phyloP scores from a whole-genome alignment of 2,797 vertebrate genomes.

The Harpagifer antarcticus region DNA sequence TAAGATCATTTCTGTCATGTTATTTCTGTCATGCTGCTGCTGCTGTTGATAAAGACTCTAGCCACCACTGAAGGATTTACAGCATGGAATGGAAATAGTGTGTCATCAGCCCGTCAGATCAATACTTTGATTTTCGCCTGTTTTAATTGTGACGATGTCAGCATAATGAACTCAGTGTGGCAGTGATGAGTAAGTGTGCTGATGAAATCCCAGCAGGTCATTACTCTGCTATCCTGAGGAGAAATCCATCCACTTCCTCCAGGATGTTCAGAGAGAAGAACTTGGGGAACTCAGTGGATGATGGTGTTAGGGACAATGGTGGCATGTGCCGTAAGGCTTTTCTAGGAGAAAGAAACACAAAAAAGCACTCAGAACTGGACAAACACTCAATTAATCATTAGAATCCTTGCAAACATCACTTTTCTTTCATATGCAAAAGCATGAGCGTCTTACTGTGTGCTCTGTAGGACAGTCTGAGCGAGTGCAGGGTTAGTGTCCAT shows the following conservation, averaged over 20 bases:
- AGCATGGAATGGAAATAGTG: constrained; percentile 6
- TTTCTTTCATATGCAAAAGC: background rate
- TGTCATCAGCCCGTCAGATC: constrained; percentile 5
- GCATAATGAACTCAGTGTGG: constrained; percentile 30
- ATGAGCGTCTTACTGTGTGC: constrained; percentile 89
- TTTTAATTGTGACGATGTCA: constrained; percentile 40
- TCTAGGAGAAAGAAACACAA: constrained; percentile 74
- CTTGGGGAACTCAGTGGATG: constrained; percentile 93
- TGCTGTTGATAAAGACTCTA: background rate
- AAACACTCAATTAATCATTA: background rate
- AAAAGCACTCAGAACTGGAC: constrained; percentile 11
- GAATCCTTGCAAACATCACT: background rate
- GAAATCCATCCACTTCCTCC: constrained; percentile 97
- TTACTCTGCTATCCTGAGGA: constrained; percentile 97
- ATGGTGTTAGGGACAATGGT: constrained; percentile 91
- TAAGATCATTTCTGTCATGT: background rate
- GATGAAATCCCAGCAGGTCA: constrained; percentile 20
- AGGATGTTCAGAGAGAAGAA: constrained; percentile 96
- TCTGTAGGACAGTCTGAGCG: constrained; percentile 94
- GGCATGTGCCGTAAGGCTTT: constrained; percentile 98
- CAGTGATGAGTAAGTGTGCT: constrained; percentile 22
- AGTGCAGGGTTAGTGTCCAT: constrained; percentile 97
- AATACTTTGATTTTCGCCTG: constrained; percentile 38
- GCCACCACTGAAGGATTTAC: background rate
- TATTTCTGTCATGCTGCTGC: background rate